phyloP scores from a whole-genome alignment of 1,140 invertebrate species.

The Charaxes varanes region DNA sequence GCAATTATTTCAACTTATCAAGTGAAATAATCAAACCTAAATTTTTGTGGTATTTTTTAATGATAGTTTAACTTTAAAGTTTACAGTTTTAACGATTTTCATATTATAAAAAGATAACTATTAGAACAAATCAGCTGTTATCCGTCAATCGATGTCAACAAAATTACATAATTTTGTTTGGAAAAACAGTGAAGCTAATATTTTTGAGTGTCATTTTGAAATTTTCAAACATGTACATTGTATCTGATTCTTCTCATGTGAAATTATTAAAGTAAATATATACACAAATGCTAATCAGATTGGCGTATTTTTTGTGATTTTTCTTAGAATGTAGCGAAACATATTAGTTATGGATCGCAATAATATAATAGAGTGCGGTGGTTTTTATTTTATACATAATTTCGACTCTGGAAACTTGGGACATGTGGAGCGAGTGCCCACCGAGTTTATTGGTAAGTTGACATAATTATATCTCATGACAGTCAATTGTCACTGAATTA shows the following conservation, averaged over 20 bases:
- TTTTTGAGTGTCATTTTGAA: constrained; percentile 62
- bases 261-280: constrained; percentile 55
- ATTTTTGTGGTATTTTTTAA: constrained; percentile 38
- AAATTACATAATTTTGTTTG: constrained; percentile 75
- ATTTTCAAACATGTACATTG: constrained; percentile 49
- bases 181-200: constrained; percentile 67
- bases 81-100: constrained; percentile 21
- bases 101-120: constrained; percentile 55
- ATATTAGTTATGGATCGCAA: constrained; percentile 59
- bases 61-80: constrained; percentile 20
- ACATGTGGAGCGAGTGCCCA: constrained; percentile 80
- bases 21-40: constrained; percentile 37
- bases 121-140: constrained; percentile 73
- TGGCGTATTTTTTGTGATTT: constrained; percentile 39
- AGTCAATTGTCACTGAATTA: neutral
- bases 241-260: constrained; percentile 34
- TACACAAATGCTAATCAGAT: constrained; percentile 29
- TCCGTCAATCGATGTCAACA: constrained; percentile 74
- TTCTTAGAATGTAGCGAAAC: constrained; percentile 62
- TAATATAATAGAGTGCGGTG: constrained; percentile 75
- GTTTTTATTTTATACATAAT: constrained; percentile 83
- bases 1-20: constrained; percentile 27
- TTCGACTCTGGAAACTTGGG: constrained; percentile 93
- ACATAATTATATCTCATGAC: neutral
- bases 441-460: constrained; percentile 54